Percentiles rank a stretch among this genome's conserved stretches.
These are phyloP conservation scores for Sorex araneus DNA, from an alignment of 2,113 vertebrate genomes.

Conservation along the genomic window DNA sequence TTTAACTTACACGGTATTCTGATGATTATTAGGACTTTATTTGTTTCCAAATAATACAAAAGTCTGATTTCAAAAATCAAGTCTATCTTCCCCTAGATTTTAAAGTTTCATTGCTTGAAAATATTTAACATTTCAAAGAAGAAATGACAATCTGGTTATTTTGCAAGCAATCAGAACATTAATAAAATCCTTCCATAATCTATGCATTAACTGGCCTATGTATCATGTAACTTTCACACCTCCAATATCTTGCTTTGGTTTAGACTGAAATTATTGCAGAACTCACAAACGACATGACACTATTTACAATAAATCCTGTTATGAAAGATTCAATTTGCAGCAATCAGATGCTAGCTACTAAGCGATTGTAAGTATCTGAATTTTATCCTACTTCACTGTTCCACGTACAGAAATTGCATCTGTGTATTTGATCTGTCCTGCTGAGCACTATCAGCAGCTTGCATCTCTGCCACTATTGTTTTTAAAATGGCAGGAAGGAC, in stretches of 20 bases:
- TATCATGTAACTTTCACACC: conserved; percentile 13
- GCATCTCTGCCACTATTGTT: conserved; percentile 80
- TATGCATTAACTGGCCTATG: background rate
- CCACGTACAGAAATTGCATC: conserved; percentile 78
- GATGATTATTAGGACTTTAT: background rate
- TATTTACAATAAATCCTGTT: conserved; percentile 73
- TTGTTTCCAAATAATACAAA: conserved; percentile 50
- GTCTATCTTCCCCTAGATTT: conserved; percentile 32
- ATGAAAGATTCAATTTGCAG: conserved; percentile 81
- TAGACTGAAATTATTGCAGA: conserved; percentile 62
- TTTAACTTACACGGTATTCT: conserved; percentile 14
- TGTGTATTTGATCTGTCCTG: conserved; percentile 76
- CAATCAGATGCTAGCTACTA: conserved; percentile 74
- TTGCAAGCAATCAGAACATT: conserved; percentile 40
- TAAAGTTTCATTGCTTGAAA: conserved; percentile 48
- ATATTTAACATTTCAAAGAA: conserved; percentile 51
- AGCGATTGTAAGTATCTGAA: conserved; percentile 74
- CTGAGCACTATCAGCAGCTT: conserved; percentile 78
- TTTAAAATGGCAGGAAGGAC: conserved; percentile 79
- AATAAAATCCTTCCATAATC: background rate
- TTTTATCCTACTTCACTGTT: conserved; percentile 78
- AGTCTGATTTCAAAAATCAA: conserved; percentile 36
- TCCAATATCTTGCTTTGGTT: conserved; percentile 51
- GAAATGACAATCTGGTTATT: conserved; percentile 17
- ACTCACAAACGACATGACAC: conserved; percentile 75